Conservation (phyloP, 2,888 invertebrate species). For the Temnothorax unifasciatus region DNA sequence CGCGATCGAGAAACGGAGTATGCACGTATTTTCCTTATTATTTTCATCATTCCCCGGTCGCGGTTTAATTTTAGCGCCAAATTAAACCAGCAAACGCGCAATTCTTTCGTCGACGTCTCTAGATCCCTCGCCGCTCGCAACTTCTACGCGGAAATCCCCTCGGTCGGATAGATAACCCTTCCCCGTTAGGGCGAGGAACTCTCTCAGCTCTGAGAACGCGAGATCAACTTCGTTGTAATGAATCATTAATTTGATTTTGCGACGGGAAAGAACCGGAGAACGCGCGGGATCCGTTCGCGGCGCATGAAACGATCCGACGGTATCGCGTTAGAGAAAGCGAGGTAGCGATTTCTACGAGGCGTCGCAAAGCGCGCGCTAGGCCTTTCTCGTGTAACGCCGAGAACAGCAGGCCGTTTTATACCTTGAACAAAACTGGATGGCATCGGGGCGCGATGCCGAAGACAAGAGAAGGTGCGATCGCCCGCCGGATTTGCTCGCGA, state of each 20-base stretch:
- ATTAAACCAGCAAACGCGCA: not conserved
- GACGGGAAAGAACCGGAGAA: not conserved
- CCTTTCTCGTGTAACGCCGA: constrained; percentile 2
- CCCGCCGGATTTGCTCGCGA: not conserved
- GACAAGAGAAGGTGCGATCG: not conserved
- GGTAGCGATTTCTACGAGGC: constrained; percentile 14
- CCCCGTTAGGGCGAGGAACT: not conserved
- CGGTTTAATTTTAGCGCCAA: constrained; percentile 36
- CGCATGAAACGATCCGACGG: not conserved
- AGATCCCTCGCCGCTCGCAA: not conserved
- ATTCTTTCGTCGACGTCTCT: too few relatives aligned
- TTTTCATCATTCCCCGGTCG: not conserved
- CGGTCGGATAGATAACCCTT: too few relatives aligned
- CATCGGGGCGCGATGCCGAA: not conserved
- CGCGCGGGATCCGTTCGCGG: not conserved
- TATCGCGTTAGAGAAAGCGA: constrained; percentile 34
- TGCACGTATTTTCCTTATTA: not conserved
- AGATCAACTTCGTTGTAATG: not conserved
- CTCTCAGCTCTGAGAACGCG: not conserved
- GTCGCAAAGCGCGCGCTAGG: not conserved
- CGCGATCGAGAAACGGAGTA: not conserved
- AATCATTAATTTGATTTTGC: constrained; percentile 22
- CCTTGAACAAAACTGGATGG: not conserved
- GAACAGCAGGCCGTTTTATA: not conserved
- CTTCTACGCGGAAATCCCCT: not conserved